Conservation (phyloP, 2,888 invertebrate genomes). For the Torymus aiolomorphi region DNA sequence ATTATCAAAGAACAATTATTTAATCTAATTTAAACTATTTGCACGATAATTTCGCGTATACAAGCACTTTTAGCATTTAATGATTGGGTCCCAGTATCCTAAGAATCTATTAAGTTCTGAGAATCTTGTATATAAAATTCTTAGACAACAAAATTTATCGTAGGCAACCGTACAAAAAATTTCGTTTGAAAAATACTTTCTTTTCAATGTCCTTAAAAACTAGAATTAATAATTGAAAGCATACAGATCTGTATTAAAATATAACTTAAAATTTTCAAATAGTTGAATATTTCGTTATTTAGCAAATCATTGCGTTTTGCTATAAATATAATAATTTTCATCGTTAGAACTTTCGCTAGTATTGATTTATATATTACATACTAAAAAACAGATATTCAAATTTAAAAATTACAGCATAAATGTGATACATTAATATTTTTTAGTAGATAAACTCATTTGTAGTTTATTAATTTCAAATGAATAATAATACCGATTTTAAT, state of each 20-base stretch:
- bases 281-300: neutral
- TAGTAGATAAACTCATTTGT: no score
- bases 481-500: no score
- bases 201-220: slow-evolving; percentile 27
- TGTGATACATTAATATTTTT: no score
- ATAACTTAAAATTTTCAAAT: neutral
- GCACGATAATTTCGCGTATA: slow-evolving; percentile 29
- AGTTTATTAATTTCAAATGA: no score
- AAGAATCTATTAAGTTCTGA: slow-evolving; percentile 20
- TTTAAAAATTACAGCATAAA: no score
- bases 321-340: no score
- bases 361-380: no score
- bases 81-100: slow-evolving; percentile 39
- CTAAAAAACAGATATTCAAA: no score
- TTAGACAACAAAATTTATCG: slow-evolving; percentile 26
- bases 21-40: slow-evolving; percentile 41
- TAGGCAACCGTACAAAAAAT: slow-evolving; percentile 35
- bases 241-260: neutral
- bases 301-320: neutral
- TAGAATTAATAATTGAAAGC: slow-evolving; percentile 20
- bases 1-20: slow-evolving; percentile 24
- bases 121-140: slow-evolving; percentile 35
- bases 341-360: no score
- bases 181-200: slow-evolving; percentile 40
- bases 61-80: slow-evolving; percentile 29